phyloP scores from a whole-genome alignment of 2,113 vertebrate genomes.

The Rattus rattus region DNA sequence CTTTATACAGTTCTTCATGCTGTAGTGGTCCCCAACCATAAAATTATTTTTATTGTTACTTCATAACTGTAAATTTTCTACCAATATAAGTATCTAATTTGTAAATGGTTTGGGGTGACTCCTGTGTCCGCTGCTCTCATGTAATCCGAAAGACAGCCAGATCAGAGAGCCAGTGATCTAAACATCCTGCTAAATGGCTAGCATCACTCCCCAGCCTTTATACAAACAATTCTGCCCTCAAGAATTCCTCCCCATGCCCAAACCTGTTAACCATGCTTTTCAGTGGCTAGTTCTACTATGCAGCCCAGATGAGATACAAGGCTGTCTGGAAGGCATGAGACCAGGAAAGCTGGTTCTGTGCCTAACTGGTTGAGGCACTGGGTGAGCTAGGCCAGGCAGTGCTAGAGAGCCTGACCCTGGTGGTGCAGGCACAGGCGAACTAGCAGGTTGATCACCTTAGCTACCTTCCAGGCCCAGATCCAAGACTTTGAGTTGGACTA shows the following conservation, averaged over 20 bases:
- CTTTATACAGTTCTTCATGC: neutral
- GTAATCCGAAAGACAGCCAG: neutral
- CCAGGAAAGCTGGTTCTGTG: neutral
- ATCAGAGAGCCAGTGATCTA: neutral
- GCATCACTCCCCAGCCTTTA: slow-evolving; percentile 13
- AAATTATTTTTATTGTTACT: neutral
- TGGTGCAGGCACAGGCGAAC: too few species aligned
- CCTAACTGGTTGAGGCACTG: neutral
- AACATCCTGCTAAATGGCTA: neutral
- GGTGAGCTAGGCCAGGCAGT: neutral
- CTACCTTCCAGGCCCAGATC: neutral
- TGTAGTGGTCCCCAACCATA: neutral
- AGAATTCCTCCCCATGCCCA: neutral
- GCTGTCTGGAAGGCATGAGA: too few species aligned
- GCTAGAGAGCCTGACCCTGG: neutral
- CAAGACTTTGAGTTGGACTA: neutral
- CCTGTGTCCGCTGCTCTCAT: neutral
- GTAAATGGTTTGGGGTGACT: neutral
- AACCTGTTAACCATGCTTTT: neutral
- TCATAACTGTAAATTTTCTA: neutral
- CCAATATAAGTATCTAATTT: neutral
- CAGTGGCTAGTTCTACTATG: neutral
- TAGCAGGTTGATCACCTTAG: too few species aligned
- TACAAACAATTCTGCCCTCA: neutral
- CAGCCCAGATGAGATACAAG: neutral